These are phyloP conservation scores for Thunnus thynnus DNA, from an alignment of 2,113 vertebrate genomes.

Conservation along the genomic window DNA sequence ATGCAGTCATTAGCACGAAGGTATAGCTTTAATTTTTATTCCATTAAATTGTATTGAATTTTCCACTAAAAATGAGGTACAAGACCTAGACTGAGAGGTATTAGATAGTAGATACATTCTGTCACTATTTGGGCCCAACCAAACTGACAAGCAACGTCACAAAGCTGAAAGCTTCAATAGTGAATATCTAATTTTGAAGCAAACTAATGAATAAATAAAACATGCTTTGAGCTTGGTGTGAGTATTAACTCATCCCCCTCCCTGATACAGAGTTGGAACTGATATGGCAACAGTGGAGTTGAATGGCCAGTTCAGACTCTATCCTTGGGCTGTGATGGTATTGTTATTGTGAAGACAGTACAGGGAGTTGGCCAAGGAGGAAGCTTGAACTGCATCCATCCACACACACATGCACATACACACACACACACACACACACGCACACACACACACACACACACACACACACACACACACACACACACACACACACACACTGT, in stretches of 20 bases:
- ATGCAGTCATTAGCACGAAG: no score
- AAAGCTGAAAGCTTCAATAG: no score
- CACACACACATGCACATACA: conserved; percentile 4
- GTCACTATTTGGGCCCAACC: not conserved
- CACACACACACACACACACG: no score
- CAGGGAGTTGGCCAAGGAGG: conserved; percentile 44
- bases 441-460: no score
- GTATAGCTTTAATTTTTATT: no score
- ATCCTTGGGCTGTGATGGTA: conserved; percentile 45
- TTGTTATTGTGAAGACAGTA: conserved; percentile 54
- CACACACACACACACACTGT: no score
- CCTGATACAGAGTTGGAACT: conserved; percentile 23
- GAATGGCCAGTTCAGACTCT: conserved; percentile 33
- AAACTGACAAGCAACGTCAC: no score
- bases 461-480: no score
- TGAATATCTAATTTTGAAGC: not conserved
- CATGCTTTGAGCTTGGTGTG: not conserved
- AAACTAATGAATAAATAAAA: not conserved
- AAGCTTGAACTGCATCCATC: conserved; percentile 46
- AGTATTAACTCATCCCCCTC: not conserved
- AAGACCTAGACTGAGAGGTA: not conserved
- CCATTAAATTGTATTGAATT: not conserved
- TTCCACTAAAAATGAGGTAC: not conserved
- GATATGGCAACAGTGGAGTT: conserved; percentile 37
- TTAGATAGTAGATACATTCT: not conserved